Percentiles rank a stretch among this genome's conserved stretches.
These are phyloP conservation scores for Poeciliopsis prolifica DNA, from an alignment of 2,113 vertebrate genomes.

Conservation along the genomic window DNA sequence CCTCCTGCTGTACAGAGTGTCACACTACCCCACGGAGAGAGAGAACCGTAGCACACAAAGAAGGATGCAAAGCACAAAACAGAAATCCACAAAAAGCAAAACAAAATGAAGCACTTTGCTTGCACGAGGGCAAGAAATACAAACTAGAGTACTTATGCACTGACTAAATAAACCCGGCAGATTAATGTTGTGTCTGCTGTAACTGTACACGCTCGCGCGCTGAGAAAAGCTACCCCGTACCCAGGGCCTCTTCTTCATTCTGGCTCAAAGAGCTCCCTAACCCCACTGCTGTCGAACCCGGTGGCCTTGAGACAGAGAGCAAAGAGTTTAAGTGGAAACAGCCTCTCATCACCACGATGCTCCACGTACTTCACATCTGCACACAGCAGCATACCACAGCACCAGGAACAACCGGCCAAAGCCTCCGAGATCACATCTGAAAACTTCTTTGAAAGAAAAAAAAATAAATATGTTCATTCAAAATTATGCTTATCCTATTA, in stretches of 20 bases:
- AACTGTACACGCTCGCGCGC: constrained; percentile 22
- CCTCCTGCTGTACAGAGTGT: constrained; percentile 63
- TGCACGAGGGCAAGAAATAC: not conserved
- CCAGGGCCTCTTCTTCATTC: constrained; percentile 54
- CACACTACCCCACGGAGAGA: constrained; percentile 28
- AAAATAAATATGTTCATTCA: not conserved
- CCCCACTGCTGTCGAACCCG: constrained; percentile 67
- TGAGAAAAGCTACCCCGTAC: constrained; percentile 48
- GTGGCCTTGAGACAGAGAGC: constrained; percentile 71
- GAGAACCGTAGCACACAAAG: constrained; percentile 19
- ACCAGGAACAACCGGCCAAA: too few species aligned
- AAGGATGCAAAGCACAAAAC: constrained; percentile 14
- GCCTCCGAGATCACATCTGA: not conserved
- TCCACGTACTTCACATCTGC: constrained; percentile 58
- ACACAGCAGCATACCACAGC: constrained; percentile 52
- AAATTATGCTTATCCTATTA: not conserved
- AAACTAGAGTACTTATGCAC: constrained; percentile 9
- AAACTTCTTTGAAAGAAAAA: not conserved
- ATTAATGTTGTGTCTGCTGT: constrained; percentile 39
- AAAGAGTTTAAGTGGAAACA: constrained; percentile 72
- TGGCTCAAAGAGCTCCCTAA: constrained; percentile 53
- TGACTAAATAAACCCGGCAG: not conserved
- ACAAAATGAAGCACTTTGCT: constrained; percentile 8
- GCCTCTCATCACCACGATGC: constrained; percentile 67
- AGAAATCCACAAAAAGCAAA: constrained; percentile 3